Evolutionary conservation across 2,888 invertebrate genomes (phyloP).

Genomic region (Aporophyla nigra): DNA sequence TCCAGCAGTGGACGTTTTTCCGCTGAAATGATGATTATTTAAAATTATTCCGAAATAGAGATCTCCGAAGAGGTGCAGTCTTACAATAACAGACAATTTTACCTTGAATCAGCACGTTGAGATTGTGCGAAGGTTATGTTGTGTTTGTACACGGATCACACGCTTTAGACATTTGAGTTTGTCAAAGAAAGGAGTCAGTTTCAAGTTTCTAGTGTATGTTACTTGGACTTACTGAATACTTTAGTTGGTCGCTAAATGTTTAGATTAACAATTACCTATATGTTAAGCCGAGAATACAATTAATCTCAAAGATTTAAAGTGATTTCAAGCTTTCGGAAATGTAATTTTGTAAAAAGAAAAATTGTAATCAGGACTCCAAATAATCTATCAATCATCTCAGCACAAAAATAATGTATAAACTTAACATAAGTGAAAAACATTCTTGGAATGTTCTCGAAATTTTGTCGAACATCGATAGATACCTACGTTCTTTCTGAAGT

Average conservation of each 20-base stretch:
- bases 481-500: neutral
- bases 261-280: neutral
- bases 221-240: neutral
- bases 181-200: slow-evolving; percentile 39
- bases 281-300: neutral
- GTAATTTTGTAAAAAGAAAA: neutral
- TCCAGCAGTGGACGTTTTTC: no score
- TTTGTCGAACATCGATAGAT: neutral
- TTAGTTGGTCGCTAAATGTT: neutral
- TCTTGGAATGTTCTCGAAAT: slow-evolving; percentile 1
- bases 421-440: neutral
- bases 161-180: slow-evolving; percentile 57
- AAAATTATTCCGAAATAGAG: neutral
- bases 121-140: slow-evolving; percentile 54
- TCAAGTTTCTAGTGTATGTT: neutral
- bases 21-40: no score
- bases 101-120: slow-evolving; percentile 52
- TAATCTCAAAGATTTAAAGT: neutral
- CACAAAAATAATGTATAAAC: slow-evolving; percentile 3
- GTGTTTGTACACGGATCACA: slow-evolving; percentile 61
- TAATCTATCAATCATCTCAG: neutral
- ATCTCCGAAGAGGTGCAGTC: neutral
- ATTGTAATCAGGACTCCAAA: neutral
- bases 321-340: neutral
- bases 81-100: slow-evolving; percentile 32